Evolutionary conservation across 2,113 vertebrate species (phyloP).

Genomic region (Lycocorax pyrrhopterus): DNA sequence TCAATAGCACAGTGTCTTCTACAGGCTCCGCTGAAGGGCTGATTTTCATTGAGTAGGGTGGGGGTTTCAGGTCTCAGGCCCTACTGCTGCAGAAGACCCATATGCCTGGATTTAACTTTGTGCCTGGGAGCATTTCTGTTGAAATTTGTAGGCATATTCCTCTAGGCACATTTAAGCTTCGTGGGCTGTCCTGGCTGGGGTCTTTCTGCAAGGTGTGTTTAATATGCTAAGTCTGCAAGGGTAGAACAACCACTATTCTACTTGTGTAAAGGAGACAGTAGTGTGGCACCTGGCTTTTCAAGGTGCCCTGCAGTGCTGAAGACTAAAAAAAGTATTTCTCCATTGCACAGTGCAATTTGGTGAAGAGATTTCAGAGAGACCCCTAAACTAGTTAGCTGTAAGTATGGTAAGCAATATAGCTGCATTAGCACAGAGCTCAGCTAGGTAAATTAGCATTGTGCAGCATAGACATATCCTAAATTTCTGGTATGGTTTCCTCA

Average conservation of each 20-base stretch:
- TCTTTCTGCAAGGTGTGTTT: not conserved
- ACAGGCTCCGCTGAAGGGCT: not conserved
- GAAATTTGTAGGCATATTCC: not conserved
- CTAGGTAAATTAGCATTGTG: not conserved
- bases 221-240: not conserved
- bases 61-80: not conserved
- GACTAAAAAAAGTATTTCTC: not conserved
- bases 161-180: not conserved
- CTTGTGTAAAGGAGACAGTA: not conserved
- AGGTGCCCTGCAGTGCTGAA: not conserved
- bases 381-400: slow-evolving; percentile 25
- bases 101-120: not conserved
- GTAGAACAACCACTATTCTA: not conserved
- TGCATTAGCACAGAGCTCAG: slow-evolving; percentile 25
- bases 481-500: slow-evolving; percentile 11
- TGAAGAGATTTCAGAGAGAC: not conserved
- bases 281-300: not conserved
- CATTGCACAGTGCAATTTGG: not conserved
- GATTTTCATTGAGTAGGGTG: not conserved
- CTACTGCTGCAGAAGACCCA: not conserved
- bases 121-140: not conserved
- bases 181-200: not conserved
- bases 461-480: slow-evolving; percentile 6
- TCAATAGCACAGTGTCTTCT: not conserved
- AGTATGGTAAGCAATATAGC: not conserved